Conservation (phyloP, 2,113 vertebrate genomes). For the Silurus meridionalis region DNA sequence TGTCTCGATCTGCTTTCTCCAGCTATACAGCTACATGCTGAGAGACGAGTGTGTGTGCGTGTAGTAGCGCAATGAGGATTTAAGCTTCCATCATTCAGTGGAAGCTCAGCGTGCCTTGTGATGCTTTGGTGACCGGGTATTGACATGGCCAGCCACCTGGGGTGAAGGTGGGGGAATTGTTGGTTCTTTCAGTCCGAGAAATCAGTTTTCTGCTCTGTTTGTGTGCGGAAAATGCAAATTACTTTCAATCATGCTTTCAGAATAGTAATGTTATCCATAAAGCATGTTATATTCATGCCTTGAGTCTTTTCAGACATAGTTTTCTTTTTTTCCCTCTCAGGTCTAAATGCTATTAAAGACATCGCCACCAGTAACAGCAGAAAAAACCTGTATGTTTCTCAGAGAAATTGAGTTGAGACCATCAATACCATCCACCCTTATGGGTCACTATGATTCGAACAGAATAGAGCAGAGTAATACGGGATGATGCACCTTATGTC, state of each 20-base stretch:
- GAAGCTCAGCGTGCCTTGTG: constrained; percentile 13
- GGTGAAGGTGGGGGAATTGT: background rate
- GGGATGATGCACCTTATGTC: background rate
- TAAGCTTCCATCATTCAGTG: constrained; percentile 18
- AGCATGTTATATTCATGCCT: background rate
- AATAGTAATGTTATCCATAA: background rate
- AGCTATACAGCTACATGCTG: constrained; percentile 36
- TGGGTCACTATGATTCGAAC: background rate
- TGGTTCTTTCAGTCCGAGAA: background rate
- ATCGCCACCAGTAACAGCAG: background rate
- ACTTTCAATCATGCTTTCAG: background rate
- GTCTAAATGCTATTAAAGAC: no score
- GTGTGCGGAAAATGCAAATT: constrained; percentile 1
- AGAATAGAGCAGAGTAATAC: background rate
- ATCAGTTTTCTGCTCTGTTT: background rate
- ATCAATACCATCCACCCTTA: background rate
- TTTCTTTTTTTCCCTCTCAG: background rate
- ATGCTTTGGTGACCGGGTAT: background rate
- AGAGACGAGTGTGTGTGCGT: constrained; percentile 24
- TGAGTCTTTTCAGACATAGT: background rate
- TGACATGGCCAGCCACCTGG: background rate
- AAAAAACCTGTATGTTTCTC: background rate
- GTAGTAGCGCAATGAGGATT: constrained; percentile 30
- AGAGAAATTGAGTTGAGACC: background rate
- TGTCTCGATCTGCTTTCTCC: constrained; percentile 32